Conservation (phyloP, 2,113 vertebrate genomes). For the Lipotes vexillifer region DNA sequence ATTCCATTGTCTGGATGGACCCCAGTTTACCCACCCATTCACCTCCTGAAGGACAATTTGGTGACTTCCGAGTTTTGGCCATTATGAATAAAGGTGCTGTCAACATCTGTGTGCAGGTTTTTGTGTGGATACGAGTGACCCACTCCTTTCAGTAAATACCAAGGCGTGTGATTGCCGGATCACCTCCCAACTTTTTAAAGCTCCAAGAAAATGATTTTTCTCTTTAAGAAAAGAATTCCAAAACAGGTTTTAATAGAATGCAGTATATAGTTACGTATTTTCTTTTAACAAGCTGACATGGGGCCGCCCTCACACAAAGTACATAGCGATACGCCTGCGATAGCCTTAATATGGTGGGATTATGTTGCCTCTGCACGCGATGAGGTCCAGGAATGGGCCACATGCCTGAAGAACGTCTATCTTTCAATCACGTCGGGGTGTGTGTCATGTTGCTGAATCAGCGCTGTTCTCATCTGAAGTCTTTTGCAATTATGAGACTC, state of each 20-base stretch:
- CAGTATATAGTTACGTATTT: fast-evolving
- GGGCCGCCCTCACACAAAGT: not conserved
- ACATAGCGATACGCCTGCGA: fast-evolving
- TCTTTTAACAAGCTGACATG: not conserved
- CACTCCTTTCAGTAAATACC: not conserved
- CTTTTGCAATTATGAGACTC: not conserved
- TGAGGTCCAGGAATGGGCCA: not conserved
- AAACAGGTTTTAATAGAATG: not conserved
- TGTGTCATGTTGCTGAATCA: not conserved
- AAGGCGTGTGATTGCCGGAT: not conserved
- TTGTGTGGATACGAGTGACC: not conserved
- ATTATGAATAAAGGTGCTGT: no score
- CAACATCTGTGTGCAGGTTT: fast-evolving
- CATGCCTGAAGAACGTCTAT: fast-evolving
- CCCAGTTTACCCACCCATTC: fast-evolving
- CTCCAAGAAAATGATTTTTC: not conserved
- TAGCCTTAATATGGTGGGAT: no score
- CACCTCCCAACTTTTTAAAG: not conserved
- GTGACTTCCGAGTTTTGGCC: not conserved
- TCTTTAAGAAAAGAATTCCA: not conserved
- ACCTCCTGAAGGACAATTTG: fast-evolving
- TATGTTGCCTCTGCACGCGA: fast-evolving
- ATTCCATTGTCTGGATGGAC: not conserved
- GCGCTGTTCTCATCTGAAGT: not conserved
- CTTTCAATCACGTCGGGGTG: no score